A percentile compares a stretch with the other conserved stretches of the same genome.
Conservation (phyloP, 2,113 vertebrate genomes). For the Rhea americana region DNA sequence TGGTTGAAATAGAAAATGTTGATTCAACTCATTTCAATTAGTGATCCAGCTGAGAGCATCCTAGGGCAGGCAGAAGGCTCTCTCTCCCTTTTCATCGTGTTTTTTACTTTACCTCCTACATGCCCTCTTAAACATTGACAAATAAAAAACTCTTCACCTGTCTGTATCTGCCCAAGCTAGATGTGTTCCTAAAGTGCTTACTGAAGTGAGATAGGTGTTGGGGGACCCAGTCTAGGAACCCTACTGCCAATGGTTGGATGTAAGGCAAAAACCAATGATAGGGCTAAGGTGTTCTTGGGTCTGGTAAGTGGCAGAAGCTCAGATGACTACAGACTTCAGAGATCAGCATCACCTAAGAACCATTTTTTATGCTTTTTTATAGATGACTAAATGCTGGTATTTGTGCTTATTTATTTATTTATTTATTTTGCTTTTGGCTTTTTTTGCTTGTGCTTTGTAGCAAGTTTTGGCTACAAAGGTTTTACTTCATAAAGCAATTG, state of each 20-base stretch:
- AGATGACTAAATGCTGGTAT: not conserved
- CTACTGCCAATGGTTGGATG: not conserved
- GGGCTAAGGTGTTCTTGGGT: not conserved
- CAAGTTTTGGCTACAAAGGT: not conserved
- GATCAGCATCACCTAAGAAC: not conserved
- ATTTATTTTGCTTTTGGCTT: not conserved
- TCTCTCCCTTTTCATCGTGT: too few relatives aligned
- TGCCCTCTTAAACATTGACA: too few relatives aligned
- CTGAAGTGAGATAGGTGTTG: fast-evolving
- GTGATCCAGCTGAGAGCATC: too few relatives aligned
- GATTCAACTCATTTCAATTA: too few relatives aligned
- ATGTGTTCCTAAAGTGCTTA: not conserved
- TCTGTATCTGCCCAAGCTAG: not conserved
- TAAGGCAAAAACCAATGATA: not conserved
- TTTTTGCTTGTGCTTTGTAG: not conserved
- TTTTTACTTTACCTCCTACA: too few relatives aligned
- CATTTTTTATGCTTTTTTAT: not conserved
- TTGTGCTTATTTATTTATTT: not conserved
- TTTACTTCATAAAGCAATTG: not conserved
- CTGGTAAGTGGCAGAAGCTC: not conserved
- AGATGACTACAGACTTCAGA: not conserved
- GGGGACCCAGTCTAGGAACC: not conserved
- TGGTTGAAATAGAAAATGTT: too few relatives aligned
- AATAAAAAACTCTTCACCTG: not conserved
- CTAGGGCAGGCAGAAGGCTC: too few relatives aligned